Base-by-base conservation (phyloP, 2,113 vertebrate species). In the Athene noctua region DNA sequence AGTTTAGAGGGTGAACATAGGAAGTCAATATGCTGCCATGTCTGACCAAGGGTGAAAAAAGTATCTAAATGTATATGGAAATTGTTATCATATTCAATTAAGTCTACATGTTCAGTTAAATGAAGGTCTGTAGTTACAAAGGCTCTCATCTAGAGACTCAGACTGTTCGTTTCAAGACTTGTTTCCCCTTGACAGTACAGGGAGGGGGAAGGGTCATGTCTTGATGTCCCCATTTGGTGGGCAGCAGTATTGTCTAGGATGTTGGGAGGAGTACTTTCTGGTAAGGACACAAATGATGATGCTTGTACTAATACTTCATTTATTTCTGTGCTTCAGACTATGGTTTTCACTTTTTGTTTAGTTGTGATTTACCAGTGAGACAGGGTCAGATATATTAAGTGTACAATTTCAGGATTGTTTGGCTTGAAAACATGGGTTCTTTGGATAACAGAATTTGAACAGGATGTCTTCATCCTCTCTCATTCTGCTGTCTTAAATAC, bases 271-370 rank as follows among this genome's bases (percentile, higher is more conserved):
- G 2, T 74, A 15, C 29, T 87, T 58, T 46, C 17, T 77, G 12
- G 18, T 70, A 15, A 73, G 63, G 46, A 10, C 9, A 18, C 0
- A 0, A 57, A 77, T 80, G 3, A 19, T 10, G 18, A 1, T 57
- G 26, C 27, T 62, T 23, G 4, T 90, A n/a, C 21, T 75, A 9
- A 13, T 73, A 2, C 5, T 68, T 61, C 3, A 15, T 73, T 62
- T 86, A 20, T 73, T 94, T 78, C 42, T 83, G 47, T 70, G 3
- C 17, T 70, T 55, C 3, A 73, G 25, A n/a, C 20, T 27, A 3
- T 44, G 12, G 15, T 38, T 88, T 84, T 74, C 21, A 20, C 12
- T 89, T 38, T 3, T 11, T 26, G 23, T 81, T 66, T 11, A 52
- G 29, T 63, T 88, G 72, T 40, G 29, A 74, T 74, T 89, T 57